phyloP scores from a whole-genome alignment of 2,888 invertebrate genomes.

The Rhingia rostrata region DNA sequence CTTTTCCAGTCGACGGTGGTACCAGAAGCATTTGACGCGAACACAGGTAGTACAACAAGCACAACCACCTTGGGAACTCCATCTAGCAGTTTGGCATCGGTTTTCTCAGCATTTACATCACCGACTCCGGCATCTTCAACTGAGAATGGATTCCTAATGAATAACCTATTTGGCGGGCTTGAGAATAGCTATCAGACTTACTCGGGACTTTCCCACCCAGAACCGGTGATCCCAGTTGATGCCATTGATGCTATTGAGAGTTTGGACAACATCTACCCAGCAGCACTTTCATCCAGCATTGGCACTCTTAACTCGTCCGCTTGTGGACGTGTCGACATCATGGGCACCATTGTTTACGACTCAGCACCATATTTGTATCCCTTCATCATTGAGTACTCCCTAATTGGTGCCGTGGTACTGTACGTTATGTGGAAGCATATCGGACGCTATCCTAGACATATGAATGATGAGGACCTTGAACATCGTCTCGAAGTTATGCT shows the following conservation, averaged over 20 bases:
- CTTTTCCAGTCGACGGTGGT: constrained; percentile 77
- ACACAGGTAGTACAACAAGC: constrained; percentile 74
- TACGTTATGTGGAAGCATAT: constrained; percentile 99
- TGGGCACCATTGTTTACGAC: constrained; percentile 96
- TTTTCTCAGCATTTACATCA: constrained; percentile 78
- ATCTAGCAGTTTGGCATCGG: constrained; percentile 76
- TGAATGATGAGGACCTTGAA: constrained; percentile 92
- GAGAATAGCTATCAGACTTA: constrained; percentile 82
- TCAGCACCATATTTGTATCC: constrained; percentile 97
- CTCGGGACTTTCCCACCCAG: constrained; percentile 81
- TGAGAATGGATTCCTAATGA: constrained; percentile 80
- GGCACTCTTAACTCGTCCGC: constrained; percentile 84
- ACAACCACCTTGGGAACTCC: constrained; percentile 51
- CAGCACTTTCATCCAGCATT: constrained; percentile 84
- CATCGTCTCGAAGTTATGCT: constrained; percentile 94
- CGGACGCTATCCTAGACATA: constrained; percentile 91
- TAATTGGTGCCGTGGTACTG: constrained; percentile 96
- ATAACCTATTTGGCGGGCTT: constrained; percentile 81
- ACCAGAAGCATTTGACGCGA: constrained; percentile 72
- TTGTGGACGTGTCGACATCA: constrained; percentile 93
- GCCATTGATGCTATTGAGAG: constrained; percentile 84
- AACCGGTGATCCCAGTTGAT: constrained; percentile 79
- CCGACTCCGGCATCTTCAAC: constrained; percentile 78
- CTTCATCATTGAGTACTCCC: constrained; percentile 97
- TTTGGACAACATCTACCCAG: constrained; percentile 85